These are phyloP conservation scores for Ictidomys tridecemlineatus DNA, from an alignment of 2,113 vertebrate species.

Conservation along the genomic window DNA sequence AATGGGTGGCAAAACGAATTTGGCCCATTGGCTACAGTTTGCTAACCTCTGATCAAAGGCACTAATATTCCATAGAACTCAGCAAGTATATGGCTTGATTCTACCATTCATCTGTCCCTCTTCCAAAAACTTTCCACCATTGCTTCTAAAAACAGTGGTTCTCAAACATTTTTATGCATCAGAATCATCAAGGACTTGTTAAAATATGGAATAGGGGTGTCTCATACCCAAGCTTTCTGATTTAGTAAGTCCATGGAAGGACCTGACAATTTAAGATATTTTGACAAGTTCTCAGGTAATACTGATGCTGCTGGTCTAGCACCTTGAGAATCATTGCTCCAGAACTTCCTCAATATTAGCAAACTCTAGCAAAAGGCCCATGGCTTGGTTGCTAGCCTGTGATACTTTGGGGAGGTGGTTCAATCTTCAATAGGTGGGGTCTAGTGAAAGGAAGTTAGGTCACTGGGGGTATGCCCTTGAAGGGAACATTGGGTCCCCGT, in stretches of 20 bases:
- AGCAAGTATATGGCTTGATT: background rate
- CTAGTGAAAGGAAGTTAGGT: background rate
- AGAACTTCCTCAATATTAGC: background rate
- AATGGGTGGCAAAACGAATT: background rate
- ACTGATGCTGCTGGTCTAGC: background rate
- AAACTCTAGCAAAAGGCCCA: background rate
- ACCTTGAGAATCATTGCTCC: background rate
- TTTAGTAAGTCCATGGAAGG: background rate
- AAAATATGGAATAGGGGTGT: background rate
- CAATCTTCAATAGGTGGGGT: background rate
- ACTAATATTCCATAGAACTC: background rate
- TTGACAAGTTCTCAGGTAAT: background rate
- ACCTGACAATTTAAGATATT: background rate
- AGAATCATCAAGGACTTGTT: background rate
- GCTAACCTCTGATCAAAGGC: background rate
- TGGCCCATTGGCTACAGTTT: background rate
- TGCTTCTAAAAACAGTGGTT: background rate
- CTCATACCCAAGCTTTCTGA: background rate
- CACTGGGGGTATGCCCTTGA: background rate
- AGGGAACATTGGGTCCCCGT: background rate
- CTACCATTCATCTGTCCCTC: background rate
- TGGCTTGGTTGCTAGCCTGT: too few relatives aligned
- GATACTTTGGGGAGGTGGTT: background rate
- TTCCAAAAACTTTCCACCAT: background rate
- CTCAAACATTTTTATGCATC: background rate